Conservation (phyloP, 2,888 invertebrate genomes). For the Minunthozetes semirufus region DNA sequence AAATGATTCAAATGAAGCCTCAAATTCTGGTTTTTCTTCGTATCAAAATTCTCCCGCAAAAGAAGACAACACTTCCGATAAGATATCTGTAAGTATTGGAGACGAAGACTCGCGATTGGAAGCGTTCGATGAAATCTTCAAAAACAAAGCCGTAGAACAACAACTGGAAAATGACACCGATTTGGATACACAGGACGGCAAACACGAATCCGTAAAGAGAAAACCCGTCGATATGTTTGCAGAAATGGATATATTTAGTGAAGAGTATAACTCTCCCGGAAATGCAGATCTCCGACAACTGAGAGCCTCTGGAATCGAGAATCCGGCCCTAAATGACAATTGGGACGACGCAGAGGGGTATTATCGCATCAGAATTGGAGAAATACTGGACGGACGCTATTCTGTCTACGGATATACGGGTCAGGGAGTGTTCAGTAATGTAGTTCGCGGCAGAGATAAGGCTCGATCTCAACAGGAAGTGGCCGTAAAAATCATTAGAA, state of each 20-base stretch:
- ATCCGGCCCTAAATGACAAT: constrained; percentile 61
- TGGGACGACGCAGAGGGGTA: constrained; percentile 99
- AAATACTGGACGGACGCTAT: constrained; percentile 82
- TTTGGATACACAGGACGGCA: constrained; percentile 34
- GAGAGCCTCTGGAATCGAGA: not conserved
- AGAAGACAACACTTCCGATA: constrained; percentile 21
- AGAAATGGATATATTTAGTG: constrained; percentile 19
- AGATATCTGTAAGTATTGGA: constrained; percentile 15
- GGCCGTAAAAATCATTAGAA: constrained; percentile 96
- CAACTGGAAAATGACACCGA: constrained; percentile 43
- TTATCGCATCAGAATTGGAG: constrained; percentile 88
- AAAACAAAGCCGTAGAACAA: constrained; percentile 42
- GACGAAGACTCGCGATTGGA: constrained; percentile 26
- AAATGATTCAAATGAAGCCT: constrained; percentile 27
- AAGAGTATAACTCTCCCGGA: constrained; percentile 15
- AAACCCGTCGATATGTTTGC: constrained; percentile 38
- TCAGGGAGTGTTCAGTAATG: constrained; percentile 94
- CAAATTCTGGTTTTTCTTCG: constrained; percentile 22
- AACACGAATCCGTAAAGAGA: constrained; percentile 10
- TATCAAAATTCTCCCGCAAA: constrained; percentile 33
- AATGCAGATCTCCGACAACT: not conserved
- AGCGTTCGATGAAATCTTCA: constrained; percentile 31
- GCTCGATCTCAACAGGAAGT: constrained; percentile 79
- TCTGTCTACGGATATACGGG: constrained; percentile 96
- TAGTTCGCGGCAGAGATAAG: constrained; percentile 85